Base-by-base conservation (phyloP, 1,140 invertebrate species). In the Aphaenogaster ashmeadi region DNA sequence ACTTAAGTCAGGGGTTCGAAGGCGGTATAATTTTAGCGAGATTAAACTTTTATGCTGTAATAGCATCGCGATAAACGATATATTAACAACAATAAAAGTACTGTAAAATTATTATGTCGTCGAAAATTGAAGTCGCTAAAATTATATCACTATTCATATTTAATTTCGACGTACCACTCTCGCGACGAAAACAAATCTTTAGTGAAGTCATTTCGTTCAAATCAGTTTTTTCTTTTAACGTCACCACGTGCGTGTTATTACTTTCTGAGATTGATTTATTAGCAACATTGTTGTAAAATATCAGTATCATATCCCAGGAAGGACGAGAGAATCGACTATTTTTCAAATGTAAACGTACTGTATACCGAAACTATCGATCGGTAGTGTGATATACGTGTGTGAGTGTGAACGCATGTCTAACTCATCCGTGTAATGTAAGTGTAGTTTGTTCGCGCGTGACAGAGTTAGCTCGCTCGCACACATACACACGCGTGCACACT, bases 291-390 rank as follows among this genome's bases (percentile, higher is more conserved):
- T 72, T 54, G 38, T 56, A 56, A 72, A 21, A 44, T 60, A 27
- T 47, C 3, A n/a, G 6, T 64, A 62, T 18, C 0, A 47, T 64
- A 50, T 36, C 0, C 27, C 5, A 21, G 9, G 1, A 38, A 78
- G 36, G 44, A 11, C 2, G 2, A 66, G 18, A 0, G n/a, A 64
- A 78, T 36, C 21, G 58, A 36, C 5, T 41, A 41, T 21, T 56
- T 62, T 62, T 78, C 1, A 64, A 64, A n/a, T 8, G 11, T 41
- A 44, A 36, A 15, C 33, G 18, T 44, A 18, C 3, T 44, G 7
- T 80, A 47, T 80, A 47, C 27, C 41, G 36, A 80, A 84, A 75
- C n/a, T 84, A 74, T 62, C 18, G n/a, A 50, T 52, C 27, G 38
- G 4, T 77, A 11, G 27, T 15, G 47, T n/a, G 21, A 33, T 36